phyloP scores from a whole-genome alignment of 37 sponge, comb jelly and placozoan species.

The Spongia lamella region DNA sequence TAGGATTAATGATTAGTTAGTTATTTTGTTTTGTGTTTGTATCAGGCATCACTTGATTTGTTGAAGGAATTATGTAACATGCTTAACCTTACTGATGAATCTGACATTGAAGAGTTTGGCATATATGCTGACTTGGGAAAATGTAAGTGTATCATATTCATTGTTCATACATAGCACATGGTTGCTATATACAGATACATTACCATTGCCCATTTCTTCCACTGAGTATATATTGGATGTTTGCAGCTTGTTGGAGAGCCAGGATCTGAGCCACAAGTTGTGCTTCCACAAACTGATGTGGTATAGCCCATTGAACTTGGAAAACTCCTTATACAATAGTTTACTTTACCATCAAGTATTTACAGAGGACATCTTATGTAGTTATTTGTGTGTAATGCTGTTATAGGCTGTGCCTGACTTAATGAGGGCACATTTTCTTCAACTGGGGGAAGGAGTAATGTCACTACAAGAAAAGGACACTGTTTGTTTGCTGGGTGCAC shows the following conservation, averaged over 20 bases:
- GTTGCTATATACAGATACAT: conserved; percentile 24
- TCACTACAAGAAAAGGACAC: conserved; percentile 11
- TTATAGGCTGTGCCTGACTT: conserved; percentile 45
- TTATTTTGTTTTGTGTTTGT: background rate
- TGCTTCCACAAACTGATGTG: conserved; percentile 63
- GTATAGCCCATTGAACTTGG: conserved; percentile 37
- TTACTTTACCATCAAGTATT: conserved; percentile 62
- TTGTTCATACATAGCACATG: background rate
- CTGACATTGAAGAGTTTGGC: conserved; percentile 42
- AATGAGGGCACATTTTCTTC: conserved; percentile 42
- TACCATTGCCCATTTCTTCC: conserved; percentile 47
- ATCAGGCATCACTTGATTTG: conserved; percentile 28
- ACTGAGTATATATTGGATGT: conserved; percentile 61
- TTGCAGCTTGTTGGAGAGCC: conserved; percentile 44
- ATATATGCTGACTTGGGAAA: conserved; percentile 51
- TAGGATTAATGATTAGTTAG: background rate
- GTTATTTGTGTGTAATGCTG: conserved; percentile 1
- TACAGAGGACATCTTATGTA: background rate
- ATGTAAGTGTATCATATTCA: conserved; percentile 29
- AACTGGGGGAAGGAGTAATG: conserved; percentile 31
- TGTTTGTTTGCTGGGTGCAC: conserved; percentile 42
- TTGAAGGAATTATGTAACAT: conserved; percentile 48
- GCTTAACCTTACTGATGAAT: conserved; percentile 29
- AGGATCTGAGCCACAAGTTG: conserved; percentile 27
- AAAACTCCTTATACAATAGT: conserved; percentile 34